Evolutionary conservation across 2,888 invertebrate species (phyloP), one percentile per base, ranked within the genome.

Genomic region (Athrips mouffetella): DNA sequence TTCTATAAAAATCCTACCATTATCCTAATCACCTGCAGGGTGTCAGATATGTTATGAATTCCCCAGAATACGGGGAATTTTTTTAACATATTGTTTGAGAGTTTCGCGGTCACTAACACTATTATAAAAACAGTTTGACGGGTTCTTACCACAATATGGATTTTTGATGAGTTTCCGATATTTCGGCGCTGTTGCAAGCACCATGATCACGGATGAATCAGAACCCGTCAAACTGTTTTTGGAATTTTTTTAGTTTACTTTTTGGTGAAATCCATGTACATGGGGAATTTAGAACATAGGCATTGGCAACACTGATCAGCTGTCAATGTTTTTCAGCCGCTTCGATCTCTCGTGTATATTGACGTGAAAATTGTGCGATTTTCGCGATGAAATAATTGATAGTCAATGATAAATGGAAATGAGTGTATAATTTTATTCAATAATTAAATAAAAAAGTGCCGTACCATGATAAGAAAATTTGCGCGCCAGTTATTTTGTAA

Each of bases 401-500:
- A 42, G 1, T 7, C 18, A 47, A 3, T 7, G 11, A 18, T 13
- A n/a, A n/a, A n/a, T 44, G 15, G 13, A 27, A 39, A 39, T 39
- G 30, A 33, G 45, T 29, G 23, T 45, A 18, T 47, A 29, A 47
- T 39, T n/a, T n/a, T 30, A 33, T n/a, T 51, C 45, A 48, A 8
- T 41, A 23, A 21, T 61, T 64, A 57, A 60, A 60, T 59, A 58
- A 62, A 60, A 57, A 58, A 60, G 50, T 63, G 63, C 60, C 66
- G 62, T 63, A 76, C 63, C 70, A 81, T 80, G 83, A 71, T 70
- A 74, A 58, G 59, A 70, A 70, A 69, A 70, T 61, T 72, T 64
- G 59, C 62, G 67, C 70, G 70, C 70, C 69, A 67, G 71, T 57
- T 66, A 74, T 68, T 83, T 83, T 80, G 84, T 86, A 85, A 86